phyloP scores from a whole-genome alignment of 1,140 invertebrate genomes.

The Drosophila miranda region DNA sequence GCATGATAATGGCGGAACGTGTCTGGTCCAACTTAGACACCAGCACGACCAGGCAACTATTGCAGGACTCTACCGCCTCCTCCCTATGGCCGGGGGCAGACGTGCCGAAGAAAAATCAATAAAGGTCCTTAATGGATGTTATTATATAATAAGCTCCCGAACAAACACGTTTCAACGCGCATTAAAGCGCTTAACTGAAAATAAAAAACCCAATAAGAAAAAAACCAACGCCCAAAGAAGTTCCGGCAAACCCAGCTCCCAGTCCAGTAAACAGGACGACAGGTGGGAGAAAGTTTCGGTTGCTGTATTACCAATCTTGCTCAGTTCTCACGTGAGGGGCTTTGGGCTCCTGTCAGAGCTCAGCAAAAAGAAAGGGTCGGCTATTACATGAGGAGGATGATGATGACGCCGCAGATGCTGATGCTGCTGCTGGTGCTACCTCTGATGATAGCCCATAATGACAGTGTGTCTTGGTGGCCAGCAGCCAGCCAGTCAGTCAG shows the following conservation, averaged over 20 bases:
- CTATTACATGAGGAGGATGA: conserved; percentile 29
- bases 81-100: conserved; percentile 28
- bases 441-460: conserved; percentile 60
- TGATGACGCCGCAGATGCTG: conserved; percentile 5
- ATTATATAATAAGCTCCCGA: conserved; percentile 75
- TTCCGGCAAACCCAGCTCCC: neutral
- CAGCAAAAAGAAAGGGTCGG: conserved; percentile 16
- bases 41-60: conserved; percentile 43
- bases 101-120: conserved; percentile 75
- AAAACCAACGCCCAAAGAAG: conserved; percentile 10
- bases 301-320: too few relatives aligned
- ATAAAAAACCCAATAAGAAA: conserved; percentile 55
- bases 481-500: conserved; percentile 31
- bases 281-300: neutral
- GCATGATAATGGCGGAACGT: conserved; percentile 73
- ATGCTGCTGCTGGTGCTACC: conserved; percentile 20
- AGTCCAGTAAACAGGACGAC: conserved; percentile 32
- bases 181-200: conserved; percentile 67
- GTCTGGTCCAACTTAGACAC: conserved; percentile 45
- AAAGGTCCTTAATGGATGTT: conserved; percentile 75
- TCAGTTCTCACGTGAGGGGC: conserved; percentile 26
- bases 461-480: conserved; percentile 45
- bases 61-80: conserved; percentile 22
- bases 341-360: conserved; percentile 7
- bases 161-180: conserved; percentile 66